Conservation (phyloP, 2,888 invertebrate genomes). For the Himalopsyche kuldschensis region DNA sequence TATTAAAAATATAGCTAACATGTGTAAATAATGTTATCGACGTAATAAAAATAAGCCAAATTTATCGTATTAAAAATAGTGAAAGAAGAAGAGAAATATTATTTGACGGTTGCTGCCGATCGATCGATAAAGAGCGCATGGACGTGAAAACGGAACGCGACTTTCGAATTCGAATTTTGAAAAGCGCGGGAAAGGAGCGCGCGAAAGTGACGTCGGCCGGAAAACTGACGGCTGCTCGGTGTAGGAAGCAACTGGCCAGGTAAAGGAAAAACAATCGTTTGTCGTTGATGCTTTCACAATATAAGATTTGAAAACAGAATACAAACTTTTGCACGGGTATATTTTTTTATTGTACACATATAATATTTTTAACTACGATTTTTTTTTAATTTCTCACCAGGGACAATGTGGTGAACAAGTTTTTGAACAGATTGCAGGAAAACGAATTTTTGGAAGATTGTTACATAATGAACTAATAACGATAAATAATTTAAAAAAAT, state of each 20-base stretch:
- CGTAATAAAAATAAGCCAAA: neutral
- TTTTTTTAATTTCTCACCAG: no score
- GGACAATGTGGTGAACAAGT: no score
- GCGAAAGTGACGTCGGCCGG: neutral
- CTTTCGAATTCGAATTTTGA: neutral
- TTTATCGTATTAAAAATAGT: neutral
- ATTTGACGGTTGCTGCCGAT: neutral
- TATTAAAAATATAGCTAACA: neutral
- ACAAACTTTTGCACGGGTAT: no score
- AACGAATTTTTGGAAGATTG: no score
- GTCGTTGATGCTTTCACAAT: no score
- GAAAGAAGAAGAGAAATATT: neutral
- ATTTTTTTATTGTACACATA: no score
- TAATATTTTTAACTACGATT: no score
- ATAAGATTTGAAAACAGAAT: no score
- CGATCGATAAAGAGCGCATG: slow-evolving; percentile 11
- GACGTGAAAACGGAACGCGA: slow-evolving; percentile 1
- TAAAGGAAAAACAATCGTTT: neutral
- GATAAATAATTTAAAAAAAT: no score
- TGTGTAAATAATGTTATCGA: neutral
- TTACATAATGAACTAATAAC: no score
- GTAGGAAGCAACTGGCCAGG: slow-evolving; percentile 2
- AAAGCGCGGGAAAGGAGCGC: neutral
- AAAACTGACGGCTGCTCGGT: neutral
- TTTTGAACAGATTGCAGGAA: no score